phyloP scores from a whole-genome alignment of 2,888 invertebrate species.

The Rotaria macrura region DNA sequence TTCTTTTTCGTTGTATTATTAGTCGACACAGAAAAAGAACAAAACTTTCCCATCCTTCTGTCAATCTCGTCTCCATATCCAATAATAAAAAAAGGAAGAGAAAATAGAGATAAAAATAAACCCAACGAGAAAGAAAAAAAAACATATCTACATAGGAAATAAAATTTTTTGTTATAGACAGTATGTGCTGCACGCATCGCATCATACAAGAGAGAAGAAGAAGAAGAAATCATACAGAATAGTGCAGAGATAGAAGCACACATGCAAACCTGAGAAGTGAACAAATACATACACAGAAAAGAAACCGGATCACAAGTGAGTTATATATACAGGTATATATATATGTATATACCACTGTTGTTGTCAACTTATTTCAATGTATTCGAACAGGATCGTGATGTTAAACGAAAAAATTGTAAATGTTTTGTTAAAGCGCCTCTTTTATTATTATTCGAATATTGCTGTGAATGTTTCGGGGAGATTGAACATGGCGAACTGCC shows the following conservation, averaged over 20 bases:
- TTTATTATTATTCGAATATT: neutral
- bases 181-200: constrained; percentile 2
- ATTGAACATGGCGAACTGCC: neutral
- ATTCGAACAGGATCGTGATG: neutral
- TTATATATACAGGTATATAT: neutral
- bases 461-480: neutral
- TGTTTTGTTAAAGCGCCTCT: neutral
- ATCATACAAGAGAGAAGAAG: neutral
- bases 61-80: neutral
- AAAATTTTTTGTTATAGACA: constrained; percentile 1
- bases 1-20: neutral
- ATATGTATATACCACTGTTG: neutral
- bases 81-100: neutral
- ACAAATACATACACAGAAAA: neutral
- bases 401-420: neutral
- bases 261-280: neutral
- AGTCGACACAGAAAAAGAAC: neutral
- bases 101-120: neutral
- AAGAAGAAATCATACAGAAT: neutral
- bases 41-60: neutral
- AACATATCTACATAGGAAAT: neutral
- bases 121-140: no score
- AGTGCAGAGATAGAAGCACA: neutral
- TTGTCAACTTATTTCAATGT: neutral
- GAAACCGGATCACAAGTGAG: neutral